phyloP scores from a whole-genome alignment of 2,888 invertebrate genomes.

The Temnothorax unifasciatus region DNA sequence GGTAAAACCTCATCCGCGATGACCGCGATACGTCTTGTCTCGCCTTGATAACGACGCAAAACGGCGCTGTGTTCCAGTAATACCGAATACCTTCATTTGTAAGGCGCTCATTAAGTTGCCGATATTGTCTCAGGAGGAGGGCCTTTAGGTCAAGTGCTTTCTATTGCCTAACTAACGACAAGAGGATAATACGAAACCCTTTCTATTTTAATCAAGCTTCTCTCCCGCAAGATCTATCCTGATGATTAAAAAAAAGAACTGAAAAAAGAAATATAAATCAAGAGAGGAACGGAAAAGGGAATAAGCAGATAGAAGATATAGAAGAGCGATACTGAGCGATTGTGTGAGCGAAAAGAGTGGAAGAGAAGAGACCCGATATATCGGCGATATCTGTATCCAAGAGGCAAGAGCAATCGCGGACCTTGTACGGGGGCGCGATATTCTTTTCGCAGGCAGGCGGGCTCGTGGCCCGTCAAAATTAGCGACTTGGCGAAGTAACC shows the following conservation, averaged over 20 bases:
- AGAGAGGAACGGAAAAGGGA: background rate
- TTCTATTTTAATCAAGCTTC: conserved; percentile 4
- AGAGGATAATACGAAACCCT: background rate
- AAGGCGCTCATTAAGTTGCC: background rate
- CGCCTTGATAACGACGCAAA: background rate
- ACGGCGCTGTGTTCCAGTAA: background rate
- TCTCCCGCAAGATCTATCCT: background rate
- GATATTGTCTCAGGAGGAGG: background rate
- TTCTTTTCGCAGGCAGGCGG: background rate
- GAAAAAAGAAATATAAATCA: background rate
- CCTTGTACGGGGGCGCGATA: conserved; percentile 31
- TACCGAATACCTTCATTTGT: background rate
- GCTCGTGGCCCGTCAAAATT: conserved; percentile 22
- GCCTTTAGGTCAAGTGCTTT: background rate
- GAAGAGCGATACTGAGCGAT: too few species aligned
- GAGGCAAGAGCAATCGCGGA: background rate
- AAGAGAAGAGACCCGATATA: background rate
- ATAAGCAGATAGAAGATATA: too few species aligned
- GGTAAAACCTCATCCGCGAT: background rate
- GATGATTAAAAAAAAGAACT: background rate
- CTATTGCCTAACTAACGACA: background rate
- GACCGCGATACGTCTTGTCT: background rate
- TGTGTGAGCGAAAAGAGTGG: too few species aligned
- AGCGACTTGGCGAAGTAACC: conserved; percentile 29
- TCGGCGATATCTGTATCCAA: background rate